Evolutionary conservation across 2,888 invertebrate genomes (phyloP).

Genomic region (Dasysyrphus tricinctus): DNA sequence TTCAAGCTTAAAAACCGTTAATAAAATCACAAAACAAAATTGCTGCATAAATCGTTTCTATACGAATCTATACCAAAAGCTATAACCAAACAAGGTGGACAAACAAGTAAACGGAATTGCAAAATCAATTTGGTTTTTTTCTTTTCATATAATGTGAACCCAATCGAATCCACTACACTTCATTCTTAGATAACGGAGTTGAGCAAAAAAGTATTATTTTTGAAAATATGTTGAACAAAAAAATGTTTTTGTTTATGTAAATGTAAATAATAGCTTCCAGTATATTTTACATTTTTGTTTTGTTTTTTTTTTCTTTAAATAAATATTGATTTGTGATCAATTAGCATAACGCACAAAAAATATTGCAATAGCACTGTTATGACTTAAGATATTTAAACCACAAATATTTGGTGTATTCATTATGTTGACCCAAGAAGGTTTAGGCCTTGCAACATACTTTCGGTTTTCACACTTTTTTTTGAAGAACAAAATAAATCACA

Average conservation of each 20-base stretch:
- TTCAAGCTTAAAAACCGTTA: not conserved
- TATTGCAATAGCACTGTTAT: not conserved
- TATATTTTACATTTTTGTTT: not conserved
- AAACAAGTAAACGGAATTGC: slow-evolving; percentile 26
- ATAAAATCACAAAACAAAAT: slow-evolving; percentile 3
- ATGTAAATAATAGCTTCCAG: slow-evolving; percentile 2
- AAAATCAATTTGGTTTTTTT: slow-evolving; percentile 20
- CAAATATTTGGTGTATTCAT: slow-evolving; percentile 17
- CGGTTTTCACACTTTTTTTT: slow-evolving; percentile 9
- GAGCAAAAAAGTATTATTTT: not conserved
- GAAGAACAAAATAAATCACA: slow-evolving; percentile 13
- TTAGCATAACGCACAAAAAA: slow-evolving; percentile 11
- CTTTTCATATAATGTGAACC: slow-evolving; percentile 9
- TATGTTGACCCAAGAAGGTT: not conserved
- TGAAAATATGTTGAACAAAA: not conserved
- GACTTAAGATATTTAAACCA: not conserved
- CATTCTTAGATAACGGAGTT: slow-evolving; percentile 20
- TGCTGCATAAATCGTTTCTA: not conserved
- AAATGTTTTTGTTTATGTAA: slow-evolving; percentile 7
- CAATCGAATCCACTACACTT: slow-evolving; percentile 25
- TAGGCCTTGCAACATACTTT: slow-evolving; percentile 16
- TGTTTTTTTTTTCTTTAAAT: no score
- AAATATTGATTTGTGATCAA: slow-evolving; percentile 7
- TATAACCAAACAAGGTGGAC: slow-evolving; percentile 11
- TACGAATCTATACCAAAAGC: not conserved